These are phyloP conservation scores for Drosophila demipolita DNA, from an alignment of 2,888 invertebrate genomes.

Conservation along the genomic window DNA sequence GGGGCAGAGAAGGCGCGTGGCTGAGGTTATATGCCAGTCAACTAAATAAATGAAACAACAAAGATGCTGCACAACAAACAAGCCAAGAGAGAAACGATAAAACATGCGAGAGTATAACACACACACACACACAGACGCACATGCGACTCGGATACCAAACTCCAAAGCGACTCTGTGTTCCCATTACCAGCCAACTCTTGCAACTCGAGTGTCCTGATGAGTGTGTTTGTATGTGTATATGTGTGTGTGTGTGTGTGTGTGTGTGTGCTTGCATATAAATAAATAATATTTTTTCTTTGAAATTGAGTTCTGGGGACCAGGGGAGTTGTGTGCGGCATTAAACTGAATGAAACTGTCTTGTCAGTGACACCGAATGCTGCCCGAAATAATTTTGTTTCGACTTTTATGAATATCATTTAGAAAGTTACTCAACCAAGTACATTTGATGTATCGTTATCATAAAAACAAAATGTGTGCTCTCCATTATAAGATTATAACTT, in stretches of 20 bases:
- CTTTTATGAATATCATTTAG: constrained; percentile 48
- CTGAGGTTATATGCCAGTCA: constrained; percentile 81
- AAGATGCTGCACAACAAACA: constrained; percentile 45
- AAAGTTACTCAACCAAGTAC: constrained; percentile 17
- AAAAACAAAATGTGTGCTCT: background rate
- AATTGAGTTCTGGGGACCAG: constrained; percentile 41
- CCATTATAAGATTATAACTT: constrained; percentile 2
- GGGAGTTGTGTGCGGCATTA: background rate
- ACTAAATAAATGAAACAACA: constrained; percentile 81
- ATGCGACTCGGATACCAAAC: constrained; percentile 15
- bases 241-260: constrained; percentile 14
- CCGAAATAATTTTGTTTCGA: constrained; percentile 31
- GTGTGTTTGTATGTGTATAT: constrained; percentile 9
- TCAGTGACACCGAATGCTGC: constrained; percentile 13
- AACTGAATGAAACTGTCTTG: constrained; percentile 1
- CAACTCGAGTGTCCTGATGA: constrained; percentile 54
- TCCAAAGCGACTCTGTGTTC: constrained; percentile 46
- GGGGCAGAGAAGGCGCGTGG: constrained; percentile 43
- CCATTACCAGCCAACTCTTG: constrained; percentile 58
- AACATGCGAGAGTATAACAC: constrained; percentile 18
- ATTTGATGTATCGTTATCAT: background rate
- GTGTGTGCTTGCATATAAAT: constrained; percentile 66
- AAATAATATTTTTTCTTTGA: constrained; percentile 63
- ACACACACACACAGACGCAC: constrained; percentile 34
- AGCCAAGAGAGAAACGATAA: constrained; percentile 13